Evolutionary conservation across 2,888 invertebrate genomes (phyloP).

Genomic region (Drosophila suboccidentalis): DNA sequence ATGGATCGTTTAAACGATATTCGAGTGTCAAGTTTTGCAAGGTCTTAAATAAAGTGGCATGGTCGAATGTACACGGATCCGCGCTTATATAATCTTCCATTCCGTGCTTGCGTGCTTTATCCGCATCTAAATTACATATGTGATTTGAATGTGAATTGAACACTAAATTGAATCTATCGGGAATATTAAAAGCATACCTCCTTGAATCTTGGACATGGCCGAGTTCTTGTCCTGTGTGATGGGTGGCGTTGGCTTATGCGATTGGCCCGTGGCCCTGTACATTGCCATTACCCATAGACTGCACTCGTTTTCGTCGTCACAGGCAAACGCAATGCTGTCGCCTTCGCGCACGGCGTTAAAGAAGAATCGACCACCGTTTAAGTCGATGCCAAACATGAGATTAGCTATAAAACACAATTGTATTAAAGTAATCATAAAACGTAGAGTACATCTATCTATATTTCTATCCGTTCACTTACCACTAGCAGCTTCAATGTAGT

Average conservation of each 20-base stretch:
- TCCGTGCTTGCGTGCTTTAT: slow-evolving; percentile 97
- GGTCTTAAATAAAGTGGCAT: slow-evolving; percentile 95
- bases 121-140: slow-evolving; percentile 77
- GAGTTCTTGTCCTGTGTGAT: slow-evolving; percentile 94
- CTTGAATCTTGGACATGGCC: slow-evolving; percentile 95
- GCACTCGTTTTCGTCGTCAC: slow-evolving; percentile 98
- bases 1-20: slow-evolving; percentile 98
- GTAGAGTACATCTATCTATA: background rate
- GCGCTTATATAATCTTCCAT: slow-evolving; percentile 99
- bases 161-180: background rate
- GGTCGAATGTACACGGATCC: slow-evolving; percentile 99
- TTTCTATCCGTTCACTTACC: slow-evolving; percentile 87
- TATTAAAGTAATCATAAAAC: background rate
- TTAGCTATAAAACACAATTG: slow-evolving; percentile 88
- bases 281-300: slow-evolving; percentile 99
- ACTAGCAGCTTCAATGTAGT: slow-evolving; percentile 98
- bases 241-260: slow-evolving; percentile 99
- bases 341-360: slow-evolving; percentile 99
- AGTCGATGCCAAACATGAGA: slow-evolving; percentile 96
- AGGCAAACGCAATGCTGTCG: slow-evolving; percentile 97
- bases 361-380: slow-evolving; percentile 97
- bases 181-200: slow-evolving; percentile 85
- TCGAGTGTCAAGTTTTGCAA: slow-evolving; percentile 97
- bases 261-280: slow-evolving; percentile 99
- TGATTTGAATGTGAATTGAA: too few species aligned